Percentiles rank a stretch among this genome's conserved stretches.
Conservation (phyloP, 2,113 vertebrate species). For the Rana temporaria region DNA sequence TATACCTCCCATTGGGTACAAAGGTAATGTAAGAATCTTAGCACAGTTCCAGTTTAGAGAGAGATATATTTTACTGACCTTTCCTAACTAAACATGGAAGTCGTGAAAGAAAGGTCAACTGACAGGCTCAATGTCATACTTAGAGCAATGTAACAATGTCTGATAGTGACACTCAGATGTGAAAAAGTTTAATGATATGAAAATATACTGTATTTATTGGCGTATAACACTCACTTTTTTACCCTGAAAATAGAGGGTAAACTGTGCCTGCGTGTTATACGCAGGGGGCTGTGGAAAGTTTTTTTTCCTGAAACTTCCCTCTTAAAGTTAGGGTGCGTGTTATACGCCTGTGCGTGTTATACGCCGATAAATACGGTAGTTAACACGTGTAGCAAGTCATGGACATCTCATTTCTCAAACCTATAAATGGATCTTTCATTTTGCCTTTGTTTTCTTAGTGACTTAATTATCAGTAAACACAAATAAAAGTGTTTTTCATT, state of each 20-base stretch:
- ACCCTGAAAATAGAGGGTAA: no score
- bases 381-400: slow-evolving; percentile 7
- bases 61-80: slow-evolving; percentile 26
- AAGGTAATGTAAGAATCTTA: slow-evolving; percentile 56
- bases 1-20: not conserved
- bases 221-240: no score
- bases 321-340: no score
- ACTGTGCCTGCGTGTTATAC: no score
- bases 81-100: not conserved
- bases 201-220: no score
- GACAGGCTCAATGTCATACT: slow-evolving; percentile 11
- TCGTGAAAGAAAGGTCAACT: slow-evolving; percentile 11
- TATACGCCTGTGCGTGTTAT: no score
- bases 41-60: slow-evolving; percentile 41
- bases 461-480: not conserved
- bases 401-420: not conserved
- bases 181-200: slow-evolving; percentile 10
- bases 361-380: no score
- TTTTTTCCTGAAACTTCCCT: no score
- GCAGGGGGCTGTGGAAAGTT: no score
- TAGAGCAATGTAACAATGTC: not conserved
- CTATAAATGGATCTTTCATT: slow-evolving; percentile 4
- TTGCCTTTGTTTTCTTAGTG: not conserved
- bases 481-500: no score
- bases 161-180: slow-evolving; percentile 20